Evolutionary conservation across 2,888 invertebrate species (phyloP).

Genomic region (Eumerus sabulonum): DNA sequence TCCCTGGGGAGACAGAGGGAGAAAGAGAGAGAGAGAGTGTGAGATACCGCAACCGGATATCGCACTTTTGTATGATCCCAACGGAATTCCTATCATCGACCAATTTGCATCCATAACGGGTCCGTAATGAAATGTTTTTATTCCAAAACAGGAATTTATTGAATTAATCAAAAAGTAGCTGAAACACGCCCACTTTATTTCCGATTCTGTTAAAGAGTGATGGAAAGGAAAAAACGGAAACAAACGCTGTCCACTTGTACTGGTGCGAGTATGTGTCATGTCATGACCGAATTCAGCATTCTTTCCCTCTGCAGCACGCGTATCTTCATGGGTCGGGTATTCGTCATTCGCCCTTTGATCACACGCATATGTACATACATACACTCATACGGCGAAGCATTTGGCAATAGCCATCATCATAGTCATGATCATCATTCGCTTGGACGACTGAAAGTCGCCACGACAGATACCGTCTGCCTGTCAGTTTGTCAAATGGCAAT

Average conservation of each 20-base stretch:
- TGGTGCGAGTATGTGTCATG: slow-evolving; percentile 29
- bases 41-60: slow-evolving; percentile 63
- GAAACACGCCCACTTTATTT: slow-evolving; percentile 36
- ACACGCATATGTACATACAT: neutral
- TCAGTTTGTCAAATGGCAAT: slow-evolving; percentile 57
- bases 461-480: slow-evolving; percentile 62
- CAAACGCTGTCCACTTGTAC: slow-evolving; percentile 49
- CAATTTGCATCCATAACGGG: slow-evolving; percentile 63
- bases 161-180: slow-evolving; percentile 48
- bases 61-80: slow-evolving; percentile 52
- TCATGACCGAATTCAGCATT: slow-evolving; percentile 48
- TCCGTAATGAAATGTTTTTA: slow-evolving; percentile 61
- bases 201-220: neutral
- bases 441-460: slow-evolving; percentile 61
- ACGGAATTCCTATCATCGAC: slow-evolving; percentile 58
- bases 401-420: slow-evolving; percentile 48
- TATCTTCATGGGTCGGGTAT: neutral
- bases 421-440: neutral
- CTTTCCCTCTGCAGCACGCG: slow-evolving; percentile 15
- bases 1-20: too few species aligned
- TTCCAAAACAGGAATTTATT: slow-evolving; percentile 56
- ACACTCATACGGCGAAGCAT: slow-evolving; percentile 37
- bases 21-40: too few species aligned
- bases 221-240: slow-evolving; percentile 1
- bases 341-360: too few species aligned